Percentiles rank a stretch among this genome's conserved stretches.
phyloP scores from a whole-genome alignment of 2,888 invertebrate genomes.

The Nineta flava region DNA sequence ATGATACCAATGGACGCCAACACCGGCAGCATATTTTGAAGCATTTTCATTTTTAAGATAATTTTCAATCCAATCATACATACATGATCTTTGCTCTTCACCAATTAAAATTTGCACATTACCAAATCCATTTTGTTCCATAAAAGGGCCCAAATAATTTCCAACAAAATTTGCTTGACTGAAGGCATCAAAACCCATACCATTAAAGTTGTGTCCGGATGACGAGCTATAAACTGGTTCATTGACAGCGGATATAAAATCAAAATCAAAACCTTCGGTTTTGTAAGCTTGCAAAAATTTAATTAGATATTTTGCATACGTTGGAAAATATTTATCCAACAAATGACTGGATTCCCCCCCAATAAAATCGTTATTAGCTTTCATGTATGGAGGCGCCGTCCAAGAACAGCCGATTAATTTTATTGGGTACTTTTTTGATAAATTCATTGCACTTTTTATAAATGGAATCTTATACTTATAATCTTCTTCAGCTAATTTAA shows the following conservation, averaged over 20 bases:
- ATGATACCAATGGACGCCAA: slow-evolving; percentile 73
- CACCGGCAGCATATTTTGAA: slow-evolving; percentile 49
- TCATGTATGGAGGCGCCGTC: slow-evolving; percentile 37
- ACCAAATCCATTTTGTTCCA: slow-evolving; percentile 38
- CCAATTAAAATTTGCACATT: slow-evolving; percentile 51
- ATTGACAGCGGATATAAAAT: slow-evolving; percentile 79
- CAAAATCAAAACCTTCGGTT: slow-evolving; percentile 48
- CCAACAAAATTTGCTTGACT: slow-evolving; percentile 8
- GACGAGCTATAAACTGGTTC: slow-evolving; percentile 59
- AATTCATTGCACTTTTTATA: slow-evolving; percentile 17
- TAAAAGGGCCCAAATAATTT: slow-evolving; percentile 51
- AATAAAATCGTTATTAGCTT: slow-evolving; percentile 22
- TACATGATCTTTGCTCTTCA: slow-evolving; percentile 55
- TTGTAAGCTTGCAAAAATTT: slow-evolving; percentile 66
- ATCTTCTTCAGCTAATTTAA: slow-evolving; percentile 53
- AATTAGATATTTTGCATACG: slow-evolving; percentile 68
- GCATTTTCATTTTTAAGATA: slow-evolving; percentile 24
- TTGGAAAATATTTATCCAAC: slow-evolving; percentile 41
- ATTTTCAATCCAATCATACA: slow-evolving; percentile 46
- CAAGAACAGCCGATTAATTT: slow-evolving; percentile 35
- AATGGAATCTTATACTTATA: slow-evolving; percentile 37
- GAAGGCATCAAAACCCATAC: slow-evolving; percentile 56
- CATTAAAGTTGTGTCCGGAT: slow-evolving; percentile 44
- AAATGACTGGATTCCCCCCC: slow-evolving; percentile 27
- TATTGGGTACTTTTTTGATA: slow-evolving; percentile 15